Evolutionary conservation across 2,888 invertebrate species (phyloP).

Genomic region (Acrocera orbiculus): DNA sequence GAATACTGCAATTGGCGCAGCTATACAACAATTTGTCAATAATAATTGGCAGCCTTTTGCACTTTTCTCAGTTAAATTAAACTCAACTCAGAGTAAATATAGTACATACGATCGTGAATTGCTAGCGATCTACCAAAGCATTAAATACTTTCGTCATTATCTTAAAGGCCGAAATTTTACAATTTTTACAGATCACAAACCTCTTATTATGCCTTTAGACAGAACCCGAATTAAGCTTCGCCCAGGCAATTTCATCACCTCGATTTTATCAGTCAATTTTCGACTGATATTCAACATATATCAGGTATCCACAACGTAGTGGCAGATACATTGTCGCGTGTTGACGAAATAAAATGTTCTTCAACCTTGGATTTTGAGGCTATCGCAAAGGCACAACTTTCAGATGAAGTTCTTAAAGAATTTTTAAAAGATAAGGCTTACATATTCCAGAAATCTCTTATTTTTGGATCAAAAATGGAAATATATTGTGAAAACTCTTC

Average conservation of each 20-base stretch:
- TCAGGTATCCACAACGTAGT: background rate
- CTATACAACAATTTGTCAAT: background rate
- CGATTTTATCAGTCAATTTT: background rate
- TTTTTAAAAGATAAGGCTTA: too few species aligned
- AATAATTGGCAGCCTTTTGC: background rate
- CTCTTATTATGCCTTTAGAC: background rate
- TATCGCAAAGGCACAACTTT: too few species aligned
- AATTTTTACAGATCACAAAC: conserved; percentile 1
- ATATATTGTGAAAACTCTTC: too few species aligned
- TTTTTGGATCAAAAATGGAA: too few species aligned
- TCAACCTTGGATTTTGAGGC: background rate
- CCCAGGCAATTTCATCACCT: background rate
- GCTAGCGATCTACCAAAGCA: background rate
- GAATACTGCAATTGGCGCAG: background rate
- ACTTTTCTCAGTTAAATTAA: background rate
- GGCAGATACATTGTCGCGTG: background rate
- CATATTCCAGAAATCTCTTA: too few species aligned
- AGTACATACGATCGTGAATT: conserved; percentile 1
- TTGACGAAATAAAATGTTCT: background rate
- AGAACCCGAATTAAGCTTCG: background rate
- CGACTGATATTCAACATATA: background rate
- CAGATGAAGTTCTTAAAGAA: too few species aligned
- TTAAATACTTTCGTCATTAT: background rate
- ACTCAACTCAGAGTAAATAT: background rate
- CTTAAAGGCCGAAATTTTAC: background rate